A percentile compares a stretch with the other conserved stretches of the same genome.
Conservation (phyloP, 2,888 invertebrate species). For the Chromoteleia sp. region DNA sequence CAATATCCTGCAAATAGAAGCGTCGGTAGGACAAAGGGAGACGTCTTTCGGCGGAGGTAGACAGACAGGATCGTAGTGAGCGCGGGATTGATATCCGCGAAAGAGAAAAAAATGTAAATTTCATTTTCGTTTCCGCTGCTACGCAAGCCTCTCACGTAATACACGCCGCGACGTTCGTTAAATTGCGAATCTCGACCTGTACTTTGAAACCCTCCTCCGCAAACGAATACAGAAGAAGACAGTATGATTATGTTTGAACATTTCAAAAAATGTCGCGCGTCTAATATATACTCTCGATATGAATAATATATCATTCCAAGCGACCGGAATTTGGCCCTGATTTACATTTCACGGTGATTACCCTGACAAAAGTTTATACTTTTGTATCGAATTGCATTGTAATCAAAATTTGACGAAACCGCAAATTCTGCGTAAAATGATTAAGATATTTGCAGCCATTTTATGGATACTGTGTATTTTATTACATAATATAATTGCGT, state of each 20-base stretch:
- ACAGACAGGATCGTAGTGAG: constrained; percentile 25
- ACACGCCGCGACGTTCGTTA: constrained; percentile 69
- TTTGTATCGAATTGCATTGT: not conserved
- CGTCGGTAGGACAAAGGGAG: constrained; percentile 48
- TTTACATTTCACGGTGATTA: constrained; percentile 22
- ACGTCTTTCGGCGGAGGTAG: constrained; percentile 43
- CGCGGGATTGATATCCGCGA: constrained; percentile 70
- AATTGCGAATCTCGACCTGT: constrained; percentile 69
- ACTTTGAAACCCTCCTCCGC: constrained; percentile 59
- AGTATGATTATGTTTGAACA: constrained; percentile 65
- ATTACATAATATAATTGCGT: too few relatives aligned
- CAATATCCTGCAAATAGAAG: constrained; percentile 61
- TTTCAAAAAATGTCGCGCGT: constrained; percentile 47
- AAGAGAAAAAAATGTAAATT: constrained; percentile 77
- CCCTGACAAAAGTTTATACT: too few relatives aligned
- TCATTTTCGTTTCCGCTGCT: constrained; percentile 72
- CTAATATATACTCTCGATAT: constrained; percentile 42
- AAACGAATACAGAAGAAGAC: constrained; percentile 59
- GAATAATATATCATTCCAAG: constrained; percentile 51
- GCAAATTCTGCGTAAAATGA: too few relatives aligned
- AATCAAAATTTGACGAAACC: too few relatives aligned
- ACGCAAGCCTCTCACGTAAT: constrained; percentile 70
- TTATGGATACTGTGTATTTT: too few relatives aligned
- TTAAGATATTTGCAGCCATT: too few relatives aligned
- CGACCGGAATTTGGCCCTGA: constrained; percentile 8